phyloP scores from a whole-genome alignment of 2,113 vertebrate species.

The Larimichthys crocea region DNA sequence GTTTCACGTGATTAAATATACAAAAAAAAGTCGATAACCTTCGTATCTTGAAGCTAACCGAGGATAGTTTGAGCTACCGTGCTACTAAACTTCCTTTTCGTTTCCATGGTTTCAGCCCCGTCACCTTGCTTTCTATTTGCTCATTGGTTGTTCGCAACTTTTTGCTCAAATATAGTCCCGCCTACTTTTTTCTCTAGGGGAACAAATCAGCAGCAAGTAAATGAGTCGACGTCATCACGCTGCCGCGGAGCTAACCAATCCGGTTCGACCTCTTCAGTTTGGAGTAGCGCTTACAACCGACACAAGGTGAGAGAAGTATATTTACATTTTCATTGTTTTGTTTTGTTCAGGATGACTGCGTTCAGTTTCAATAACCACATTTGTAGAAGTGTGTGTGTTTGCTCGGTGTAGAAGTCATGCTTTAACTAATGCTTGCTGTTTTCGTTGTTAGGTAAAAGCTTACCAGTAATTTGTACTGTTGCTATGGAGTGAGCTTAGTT shows the following conservation, averaged over 20 bases:
- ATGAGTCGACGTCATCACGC: background rate
- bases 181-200: fast-evolving
- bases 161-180: slow-evolving; percentile 36
- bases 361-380: background rate
- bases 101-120: slow-evolving; percentile 73
- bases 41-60: background rate
- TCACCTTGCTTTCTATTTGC: too few species aligned
- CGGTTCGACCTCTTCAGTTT: slow-evolving; percentile 3
- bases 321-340: slow-evolving; percentile 15
- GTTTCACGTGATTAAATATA: background rate
- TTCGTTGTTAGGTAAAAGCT: slow-evolving; percentile 9
- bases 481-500: slow-evolving; percentile 39
- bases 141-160: slow-evolving; percentile 57
- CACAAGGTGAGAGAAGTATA: slow-evolving; percentile 28
- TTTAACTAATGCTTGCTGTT: background rate
- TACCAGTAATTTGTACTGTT: slow-evolving; percentile 39
- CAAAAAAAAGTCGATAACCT: background rate
- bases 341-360: fast-evolving
- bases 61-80: background rate
- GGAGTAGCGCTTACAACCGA: slow-evolving; percentile 23
- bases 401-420: background rate
- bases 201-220: slow-evolving; percentile 47
- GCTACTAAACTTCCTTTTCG: slow-evolving; percentile 60
- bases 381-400: background rate
- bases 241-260: slow-evolving; percentile 50